Evolutionary conservation across 2,113 vertebrate species (phyloP).

Genomic region (Sapayoa aenigma): DNA sequence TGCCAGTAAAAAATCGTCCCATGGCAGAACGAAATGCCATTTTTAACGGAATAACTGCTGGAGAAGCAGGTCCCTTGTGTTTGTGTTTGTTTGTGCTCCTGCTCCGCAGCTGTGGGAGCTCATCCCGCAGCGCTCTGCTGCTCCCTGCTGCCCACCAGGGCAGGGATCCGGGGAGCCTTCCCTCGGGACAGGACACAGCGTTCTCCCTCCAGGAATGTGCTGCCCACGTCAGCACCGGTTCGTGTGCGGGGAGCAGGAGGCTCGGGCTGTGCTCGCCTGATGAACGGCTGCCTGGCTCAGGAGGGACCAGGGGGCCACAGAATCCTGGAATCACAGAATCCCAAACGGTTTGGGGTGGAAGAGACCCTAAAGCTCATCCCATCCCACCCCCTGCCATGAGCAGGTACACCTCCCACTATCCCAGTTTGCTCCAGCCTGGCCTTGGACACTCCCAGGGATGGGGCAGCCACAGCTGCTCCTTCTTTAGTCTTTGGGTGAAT

Average conservation of each 20-base stretch:
- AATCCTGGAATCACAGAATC: not conserved
- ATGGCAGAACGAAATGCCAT: fast-evolving
- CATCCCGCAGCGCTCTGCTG: not conserved
- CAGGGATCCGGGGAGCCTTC: not conserved
- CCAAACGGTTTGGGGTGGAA: not conserved
- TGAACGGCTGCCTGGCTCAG: not conserved
- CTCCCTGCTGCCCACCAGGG: constrained; percentile 12
- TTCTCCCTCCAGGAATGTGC: fast-evolving
- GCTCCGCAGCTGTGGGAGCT: fast-evolving
- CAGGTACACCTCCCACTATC: not conserved
- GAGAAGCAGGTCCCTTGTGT: not conserved
- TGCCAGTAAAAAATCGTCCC: fast-evolving
- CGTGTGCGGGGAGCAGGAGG: fast-evolving
- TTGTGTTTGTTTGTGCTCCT: fast-evolving
- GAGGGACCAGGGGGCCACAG: not conserved
- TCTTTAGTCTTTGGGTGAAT: not conserved
- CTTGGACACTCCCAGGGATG: not conserved
- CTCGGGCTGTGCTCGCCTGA: fast-evolving
- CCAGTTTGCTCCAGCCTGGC: not conserved
- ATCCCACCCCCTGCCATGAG: not conserved
- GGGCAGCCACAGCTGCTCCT: not conserved
- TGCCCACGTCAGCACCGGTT: fast-evolving
- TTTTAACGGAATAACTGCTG: too few species aligned
- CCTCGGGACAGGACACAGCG: fast-evolving
- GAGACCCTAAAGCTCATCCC: fast-evolving